phyloP scores from a whole-genome alignment of 2,113 vertebrate species.

The Myrmecophaga tridactyla region DNA sequence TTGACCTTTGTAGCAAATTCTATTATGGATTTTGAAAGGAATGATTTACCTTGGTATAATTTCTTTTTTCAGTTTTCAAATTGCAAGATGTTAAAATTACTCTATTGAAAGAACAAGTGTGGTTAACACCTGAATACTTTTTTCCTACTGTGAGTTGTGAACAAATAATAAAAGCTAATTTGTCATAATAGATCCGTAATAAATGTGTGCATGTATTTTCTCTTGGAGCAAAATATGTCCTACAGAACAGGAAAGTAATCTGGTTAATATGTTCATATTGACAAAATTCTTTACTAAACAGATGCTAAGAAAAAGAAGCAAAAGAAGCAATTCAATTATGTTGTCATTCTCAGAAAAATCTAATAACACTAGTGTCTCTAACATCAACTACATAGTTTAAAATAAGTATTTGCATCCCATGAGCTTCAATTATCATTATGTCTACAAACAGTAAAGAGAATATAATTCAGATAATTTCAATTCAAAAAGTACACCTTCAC shows the following conservation, averaged over 20 bases:
- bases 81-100: slow-evolving; percentile 52
- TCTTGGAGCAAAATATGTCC: neutral
- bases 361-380: neutral
- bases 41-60: slow-evolving; percentile 27
- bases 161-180: slow-evolving; percentile 16
- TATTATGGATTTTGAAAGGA: slow-evolving; percentile 45
- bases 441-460: neutral
- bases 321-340: neutral
- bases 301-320: neutral
- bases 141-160: slow-evolving; percentile 18
- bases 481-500: neutral
- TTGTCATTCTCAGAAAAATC: neutral
- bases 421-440: neutral
- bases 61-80: slow-evolving; percentile 57
- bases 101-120: neutral
- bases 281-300: slow-evolving; percentile 21
- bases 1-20: slow-evolving; percentile 42
- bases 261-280: slow-evolving; percentile 7
- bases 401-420: neutral
- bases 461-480: neutral
- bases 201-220: neutral
- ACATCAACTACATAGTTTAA: neutral
- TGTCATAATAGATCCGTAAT: neutral
- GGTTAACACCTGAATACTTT: slow-evolving; percentile 33
- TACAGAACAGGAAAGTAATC: slow-evolving; percentile 35